phyloP scores from a whole-genome alignment of 2,113 vertebrate genomes.

The Vidua chalybeata region DNA sequence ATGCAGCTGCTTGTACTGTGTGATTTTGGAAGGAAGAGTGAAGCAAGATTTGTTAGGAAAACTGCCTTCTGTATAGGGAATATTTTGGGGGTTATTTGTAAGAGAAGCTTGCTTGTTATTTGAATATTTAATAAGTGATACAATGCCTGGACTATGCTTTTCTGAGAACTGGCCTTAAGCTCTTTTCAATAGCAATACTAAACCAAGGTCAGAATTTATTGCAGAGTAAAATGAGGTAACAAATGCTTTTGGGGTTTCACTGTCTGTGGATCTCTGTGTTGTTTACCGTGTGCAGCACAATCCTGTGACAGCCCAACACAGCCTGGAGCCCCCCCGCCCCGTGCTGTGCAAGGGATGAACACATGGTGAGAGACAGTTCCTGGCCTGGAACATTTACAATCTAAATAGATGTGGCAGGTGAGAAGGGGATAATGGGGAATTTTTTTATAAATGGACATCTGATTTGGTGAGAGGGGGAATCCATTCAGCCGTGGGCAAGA shows the following conservation, averaged over 20 bases:
- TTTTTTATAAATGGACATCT: neutral
- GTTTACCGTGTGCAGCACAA: neutral
- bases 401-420: conserved; percentile 23
- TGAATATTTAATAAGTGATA: neutral
- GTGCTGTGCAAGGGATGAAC: neutral
- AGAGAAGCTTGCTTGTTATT: neutral
- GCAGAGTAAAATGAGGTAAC: neutral
- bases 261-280: neutral
- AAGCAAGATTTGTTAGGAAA: neutral
- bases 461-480: neutral
- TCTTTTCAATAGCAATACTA: neutral
- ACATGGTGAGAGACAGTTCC: neutral
- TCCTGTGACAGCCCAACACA: neutral
- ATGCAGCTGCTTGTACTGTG: neutral
- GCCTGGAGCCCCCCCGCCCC: neutral
- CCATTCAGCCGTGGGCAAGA: neutral
- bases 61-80: neutral
- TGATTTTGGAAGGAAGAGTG: neutral
- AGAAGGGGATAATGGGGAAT: neutral
- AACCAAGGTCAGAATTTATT: neutral
- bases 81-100: neutral
- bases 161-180: neutral
- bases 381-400: neutral
- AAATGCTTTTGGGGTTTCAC: neutral
- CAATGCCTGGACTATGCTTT: neutral